These are phyloP conservation scores for Drosophila novamexicana DNA, from an alignment of 1,140 invertebrate species.

Conservation along the genomic window DNA sequence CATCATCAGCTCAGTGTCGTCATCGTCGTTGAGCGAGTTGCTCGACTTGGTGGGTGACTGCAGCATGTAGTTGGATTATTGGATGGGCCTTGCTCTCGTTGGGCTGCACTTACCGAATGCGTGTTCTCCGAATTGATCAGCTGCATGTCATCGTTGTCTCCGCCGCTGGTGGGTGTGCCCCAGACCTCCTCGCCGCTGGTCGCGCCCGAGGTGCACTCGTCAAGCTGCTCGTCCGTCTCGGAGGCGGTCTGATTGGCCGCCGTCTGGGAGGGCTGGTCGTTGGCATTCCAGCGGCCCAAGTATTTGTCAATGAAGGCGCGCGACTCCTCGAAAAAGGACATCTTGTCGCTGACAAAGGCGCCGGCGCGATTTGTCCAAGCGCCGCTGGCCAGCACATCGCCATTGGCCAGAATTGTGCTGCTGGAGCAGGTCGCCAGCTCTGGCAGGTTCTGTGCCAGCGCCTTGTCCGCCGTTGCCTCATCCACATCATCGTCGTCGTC, in stretches of 20 bases:
- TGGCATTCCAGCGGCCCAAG: constrained; percentile 79
- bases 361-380: constrained; percentile 92
- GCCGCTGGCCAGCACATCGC: constrained; percentile 81
- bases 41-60: constrained; percentile 88
- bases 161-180: constrained; percentile 93
- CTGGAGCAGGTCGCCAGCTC: constrained; percentile 26
- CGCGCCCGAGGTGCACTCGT: constrained; percentile 90
- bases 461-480: constrained; percentile 76
- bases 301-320: constrained; percentile 84
- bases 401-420: constrained; percentile 43
- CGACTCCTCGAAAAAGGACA: constrained; percentile 89
- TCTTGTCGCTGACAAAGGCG: constrained; percentile 91
- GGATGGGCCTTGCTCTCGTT: no score
- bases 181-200: constrained; percentile 93
- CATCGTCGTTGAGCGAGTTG: constrained; percentile 87
- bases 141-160: constrained; percentile 89
- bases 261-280: constrained; percentile 50
- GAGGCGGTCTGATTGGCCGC: constrained; percentile 77
- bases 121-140: constrained; percentile 88
- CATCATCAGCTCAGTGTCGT: constrained; percentile 90
- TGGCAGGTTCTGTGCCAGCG: constrained; percentile 58
- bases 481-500: constrained; percentile 29
- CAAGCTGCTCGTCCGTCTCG: constrained; percentile 85
- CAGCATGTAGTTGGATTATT: neutral
- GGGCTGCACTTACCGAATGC: constrained; percentile 86